phyloP scores from a whole-genome alignment of 1,140 invertebrate species.

The Proales similis region DNA sequence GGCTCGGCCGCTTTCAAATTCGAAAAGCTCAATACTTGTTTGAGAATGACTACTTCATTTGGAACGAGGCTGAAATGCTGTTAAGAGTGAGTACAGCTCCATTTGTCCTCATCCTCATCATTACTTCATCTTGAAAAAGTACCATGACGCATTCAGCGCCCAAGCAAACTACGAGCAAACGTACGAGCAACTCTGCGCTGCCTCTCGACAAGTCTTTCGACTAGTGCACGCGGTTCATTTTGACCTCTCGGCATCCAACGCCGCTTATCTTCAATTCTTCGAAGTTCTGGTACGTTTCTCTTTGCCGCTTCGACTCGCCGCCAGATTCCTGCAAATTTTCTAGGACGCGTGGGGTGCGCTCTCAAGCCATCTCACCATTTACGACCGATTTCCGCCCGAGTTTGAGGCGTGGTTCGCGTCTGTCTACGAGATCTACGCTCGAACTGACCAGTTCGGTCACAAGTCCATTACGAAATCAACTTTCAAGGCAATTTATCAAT shows the following conservation, averaged over 20 bases:
- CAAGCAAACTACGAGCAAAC: background rate
- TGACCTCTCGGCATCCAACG: background rate
- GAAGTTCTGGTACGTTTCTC: constrained; percentile 23
- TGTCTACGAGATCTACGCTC: constrained; percentile 20
- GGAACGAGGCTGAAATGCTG: constrained; percentile 37
- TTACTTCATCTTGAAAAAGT: too few species aligned
- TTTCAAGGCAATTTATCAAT: background rate
- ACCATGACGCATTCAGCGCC: constrained; percentile 22
- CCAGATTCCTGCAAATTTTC: background rate
- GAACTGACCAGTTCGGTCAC: background rate
- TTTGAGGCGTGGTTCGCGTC: constrained; percentile 24
- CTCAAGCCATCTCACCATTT: constrained; percentile 1
- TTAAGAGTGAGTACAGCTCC: too few species aligned
- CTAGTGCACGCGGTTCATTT: constrained; percentile 29
- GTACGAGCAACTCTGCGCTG: constrained; percentile 2
- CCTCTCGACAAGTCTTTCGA: constrained; percentile 15
- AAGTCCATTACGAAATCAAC: background rate
- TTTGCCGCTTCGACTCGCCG: background rate
- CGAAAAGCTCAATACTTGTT: constrained; percentile 36
- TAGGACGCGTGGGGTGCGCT: constrained; percentile 36
- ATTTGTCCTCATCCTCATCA: too few species aligned
- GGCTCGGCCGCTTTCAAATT: constrained; percentile 11
- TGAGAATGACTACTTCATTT: constrained; percentile 37
- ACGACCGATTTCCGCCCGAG: constrained; percentile 9
- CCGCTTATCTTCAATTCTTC: constrained; percentile 32